Evolutionary conservation across 2,797 vertebrate species (phyloP), one percentile per base, ranked within the genome.

Genomic region (Pangasius larnaudii): DNA sequence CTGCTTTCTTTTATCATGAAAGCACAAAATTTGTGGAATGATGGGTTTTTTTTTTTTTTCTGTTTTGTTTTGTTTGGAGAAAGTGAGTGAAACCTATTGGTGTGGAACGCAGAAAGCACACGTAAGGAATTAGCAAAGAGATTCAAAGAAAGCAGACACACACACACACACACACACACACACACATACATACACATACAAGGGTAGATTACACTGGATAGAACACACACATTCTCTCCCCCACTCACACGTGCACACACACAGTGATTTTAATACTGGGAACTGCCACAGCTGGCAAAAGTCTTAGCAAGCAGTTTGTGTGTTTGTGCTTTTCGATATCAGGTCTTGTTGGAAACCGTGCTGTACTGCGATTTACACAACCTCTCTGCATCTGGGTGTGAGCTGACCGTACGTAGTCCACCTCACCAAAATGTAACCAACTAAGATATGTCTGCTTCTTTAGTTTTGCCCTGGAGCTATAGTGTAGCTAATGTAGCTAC

Each of bases 11-110:
- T 88, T 30, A 87, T 79, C 84, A 79, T 59, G 87, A 93, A 95
- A 95, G 92, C 95, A 96, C 95, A 95, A 96, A 69, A 89, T 61
- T 61, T 91, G 24, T 51, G 86, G 92, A 90, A 85, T 83, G 27
- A n/a, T 7, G 89, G n/a, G n/a, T n/a, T n/a, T 78, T n/a, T 33
- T 85, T n/a, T 39, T 86, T 78, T 75, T n/a, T 39, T 85, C 4
- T 58, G 67, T 36, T 4, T 39, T 56, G 58, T 79, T 72, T 61
- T 30, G 65, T n/a, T 63, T 36, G 27, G 85, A 24, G 84, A 27
- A 63, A 59, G 69, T 39, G 49, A 63, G 58, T 46, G 71, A 33
- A 74, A 74, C 13, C n/a, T 86, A 18, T 82, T 78, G 61, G 75
- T 39, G 14, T 49, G 65, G 71, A 82, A 88, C 46, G 87, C 39